A percentile compares a stretch with the other conserved stretches of the same genome.
Evolutionary conservation across 2,113 vertebrate species (phyloP).

Genomic region (Chaenocephalus aceratus): DNA sequence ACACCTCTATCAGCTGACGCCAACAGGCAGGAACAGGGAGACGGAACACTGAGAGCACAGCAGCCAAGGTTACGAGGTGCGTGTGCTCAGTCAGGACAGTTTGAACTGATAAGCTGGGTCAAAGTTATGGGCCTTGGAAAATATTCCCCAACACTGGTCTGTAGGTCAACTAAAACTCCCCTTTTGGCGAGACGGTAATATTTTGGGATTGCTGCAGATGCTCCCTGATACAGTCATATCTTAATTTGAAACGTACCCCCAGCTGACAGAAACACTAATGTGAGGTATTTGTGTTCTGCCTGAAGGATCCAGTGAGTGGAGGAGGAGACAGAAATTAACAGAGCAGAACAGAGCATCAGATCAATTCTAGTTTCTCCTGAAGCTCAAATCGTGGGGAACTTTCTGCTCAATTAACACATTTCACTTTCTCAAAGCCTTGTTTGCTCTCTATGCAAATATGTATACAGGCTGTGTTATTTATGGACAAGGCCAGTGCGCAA

Average conservation of each 20-base stretch:
- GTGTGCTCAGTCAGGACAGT: too few species aligned
- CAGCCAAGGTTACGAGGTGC: too few species aligned
- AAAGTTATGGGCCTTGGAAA: too few species aligned
- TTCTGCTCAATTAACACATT: conserved; percentile 62
- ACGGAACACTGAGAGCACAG: too few species aligned
- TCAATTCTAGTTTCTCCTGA: conserved; percentile 32
- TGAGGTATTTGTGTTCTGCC: conserved; percentile 66
- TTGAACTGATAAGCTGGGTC: too few species aligned
- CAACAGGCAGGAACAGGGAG: too few species aligned
- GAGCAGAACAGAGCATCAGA: conserved; percentile 27
- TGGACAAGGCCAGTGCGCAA: conserved; percentile 38
- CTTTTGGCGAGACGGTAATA: conserved; percentile 5
- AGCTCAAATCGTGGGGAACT: conserved; percentile 23
- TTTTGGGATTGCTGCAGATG: conserved; percentile 2
- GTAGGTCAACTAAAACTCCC: conserved; percentile 1
- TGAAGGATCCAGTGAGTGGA: conserved; percentile 45
- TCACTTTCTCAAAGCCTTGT: conserved; percentile 13
- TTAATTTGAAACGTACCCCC: conserved; percentile 55
- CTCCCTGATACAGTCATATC: conserved; percentile 28
- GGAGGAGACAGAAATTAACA: conserved; percentile 16
- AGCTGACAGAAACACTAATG: conserved; percentile 69
- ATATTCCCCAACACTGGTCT: not conserved
- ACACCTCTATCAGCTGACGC: too few species aligned
- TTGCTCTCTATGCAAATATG: conserved; percentile 47
- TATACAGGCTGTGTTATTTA: conserved; percentile 58